Evolutionary conservation across 2,113 vertebrate species (phyloP).

Genomic region (Grantiella picta): DNA sequence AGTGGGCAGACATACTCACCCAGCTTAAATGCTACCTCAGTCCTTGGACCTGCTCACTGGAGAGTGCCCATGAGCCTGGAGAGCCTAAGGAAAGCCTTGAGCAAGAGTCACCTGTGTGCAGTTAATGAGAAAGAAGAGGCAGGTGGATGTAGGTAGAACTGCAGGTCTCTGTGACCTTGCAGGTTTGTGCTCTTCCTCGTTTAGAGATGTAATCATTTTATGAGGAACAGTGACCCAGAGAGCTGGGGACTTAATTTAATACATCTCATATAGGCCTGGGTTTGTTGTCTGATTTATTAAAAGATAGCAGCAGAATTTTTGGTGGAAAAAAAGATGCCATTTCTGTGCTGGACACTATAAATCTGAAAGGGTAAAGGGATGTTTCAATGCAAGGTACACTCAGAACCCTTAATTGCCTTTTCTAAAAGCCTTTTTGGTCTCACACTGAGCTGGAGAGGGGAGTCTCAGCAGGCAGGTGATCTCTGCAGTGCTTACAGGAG

Average conservation of each 20-base stretch:
- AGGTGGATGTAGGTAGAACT: not conserved
- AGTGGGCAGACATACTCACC: not conserved
- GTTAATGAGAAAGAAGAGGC: not conserved
- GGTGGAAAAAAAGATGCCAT: not conserved
- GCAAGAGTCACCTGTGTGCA: not conserved
- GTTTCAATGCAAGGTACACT: not conserved
- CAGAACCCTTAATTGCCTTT: slow-evolving; percentile 1
- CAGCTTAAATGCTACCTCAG: not conserved
- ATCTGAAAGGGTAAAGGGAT: not conserved
- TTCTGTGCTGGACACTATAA: not conserved
- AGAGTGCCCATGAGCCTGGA: not conserved
- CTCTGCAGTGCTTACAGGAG: not conserved
- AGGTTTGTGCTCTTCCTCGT: not conserved
- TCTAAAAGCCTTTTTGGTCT: not conserved
- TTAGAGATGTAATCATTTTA: slow-evolving; percentile 10
- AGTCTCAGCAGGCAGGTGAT: not conserved
- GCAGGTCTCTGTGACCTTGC: not conserved
- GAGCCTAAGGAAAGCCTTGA: not conserved
- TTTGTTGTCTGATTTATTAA: slow-evolving; percentile 15
- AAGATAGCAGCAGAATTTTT: not conserved
- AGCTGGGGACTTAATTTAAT: not conserved
- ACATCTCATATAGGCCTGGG: not conserved
- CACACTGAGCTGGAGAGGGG: not conserved
- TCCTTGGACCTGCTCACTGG: not conserved
- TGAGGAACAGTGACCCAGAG: not conserved